phyloP scores from a whole-genome alignment of 2,113 vertebrate species.

The Felis chaus region DNA sequence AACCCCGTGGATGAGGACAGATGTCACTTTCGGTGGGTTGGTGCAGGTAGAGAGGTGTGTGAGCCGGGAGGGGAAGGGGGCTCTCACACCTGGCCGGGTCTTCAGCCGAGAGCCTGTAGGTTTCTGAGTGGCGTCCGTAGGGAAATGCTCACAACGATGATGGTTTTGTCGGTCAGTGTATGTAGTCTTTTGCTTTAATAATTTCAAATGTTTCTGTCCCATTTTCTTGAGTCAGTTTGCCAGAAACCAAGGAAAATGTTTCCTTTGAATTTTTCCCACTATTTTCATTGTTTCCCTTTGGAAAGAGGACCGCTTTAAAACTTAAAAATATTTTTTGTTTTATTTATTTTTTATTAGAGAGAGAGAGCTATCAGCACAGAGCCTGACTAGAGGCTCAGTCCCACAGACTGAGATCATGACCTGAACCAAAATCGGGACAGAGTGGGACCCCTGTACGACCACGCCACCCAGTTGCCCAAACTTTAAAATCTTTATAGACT shows the following conservation, averaged over 20 bases:
- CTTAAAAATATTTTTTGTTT: too few relatives aligned
- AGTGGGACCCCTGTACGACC: too few relatives aligned
- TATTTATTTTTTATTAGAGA: too few relatives aligned
- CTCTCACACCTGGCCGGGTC: rapidly evolving
- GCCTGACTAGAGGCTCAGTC: too few relatives aligned
- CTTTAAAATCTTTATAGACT: neutral
- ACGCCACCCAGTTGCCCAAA: too few relatives aligned
- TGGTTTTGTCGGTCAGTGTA: rapidly evolving
- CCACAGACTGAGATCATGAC: too few relatives aligned
- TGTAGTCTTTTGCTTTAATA: too few relatives aligned
- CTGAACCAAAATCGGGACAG: too few relatives aligned
- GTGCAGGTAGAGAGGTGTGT: rapidly evolving
- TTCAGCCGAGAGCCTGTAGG: neutral
- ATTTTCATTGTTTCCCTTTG: neutral
- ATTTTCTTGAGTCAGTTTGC: neutral
- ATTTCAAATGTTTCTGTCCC: neutral
- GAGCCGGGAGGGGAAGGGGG: neutral
- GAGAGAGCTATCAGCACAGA: too few relatives aligned
- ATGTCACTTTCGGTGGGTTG: rapidly evolving
- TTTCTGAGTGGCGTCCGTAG: rapidly evolving
- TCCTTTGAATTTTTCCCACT: neutral
- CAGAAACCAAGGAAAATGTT: neutral
- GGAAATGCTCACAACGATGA: neutral
- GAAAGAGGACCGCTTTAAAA: too few relatives aligned
- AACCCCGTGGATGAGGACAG: neutral